phyloP scores from a whole-genome alignment of 2,888 invertebrate genomes.

The Campopleginae sp. region DNA sequence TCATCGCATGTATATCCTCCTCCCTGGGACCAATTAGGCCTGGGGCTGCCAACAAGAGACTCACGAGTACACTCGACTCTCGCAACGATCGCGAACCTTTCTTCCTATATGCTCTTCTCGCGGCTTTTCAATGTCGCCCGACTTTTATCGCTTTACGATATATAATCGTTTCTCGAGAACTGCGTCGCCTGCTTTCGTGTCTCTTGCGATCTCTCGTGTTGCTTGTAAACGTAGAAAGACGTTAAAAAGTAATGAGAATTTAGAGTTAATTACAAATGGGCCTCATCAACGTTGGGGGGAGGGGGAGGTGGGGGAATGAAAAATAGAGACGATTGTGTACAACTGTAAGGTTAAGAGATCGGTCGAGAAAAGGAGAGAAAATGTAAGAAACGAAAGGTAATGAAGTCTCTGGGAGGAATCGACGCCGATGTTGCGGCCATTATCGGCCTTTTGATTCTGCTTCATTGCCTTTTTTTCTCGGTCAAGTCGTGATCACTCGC shows the following conservation, averaged over 20 bases:
- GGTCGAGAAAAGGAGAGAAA: conserved; percentile 44
- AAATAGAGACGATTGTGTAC: neutral
- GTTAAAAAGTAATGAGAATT: neutral
- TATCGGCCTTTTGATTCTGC: conserved; percentile 79
- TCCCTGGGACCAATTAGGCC: conserved; percentile 81
- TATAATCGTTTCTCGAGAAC: conserved; percentile 63
- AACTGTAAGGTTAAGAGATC: conserved; percentile 35
- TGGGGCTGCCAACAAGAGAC: conserved; percentile 80
- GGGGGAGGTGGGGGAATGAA: conserved; percentile 9
- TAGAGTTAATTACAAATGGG: neutral
- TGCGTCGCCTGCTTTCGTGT: conserved; percentile 60
- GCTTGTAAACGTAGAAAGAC: neutral
- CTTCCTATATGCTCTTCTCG: conserved; percentile 45
- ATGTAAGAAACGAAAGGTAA: conserved; percentile 35
- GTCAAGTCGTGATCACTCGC: conserved; percentile 69
- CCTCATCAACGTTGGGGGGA: conserved; percentile 9
- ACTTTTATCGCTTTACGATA: conserved; percentile 75
- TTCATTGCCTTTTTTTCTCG: conserved; percentile 62
- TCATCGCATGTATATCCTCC: conserved; percentile 52
- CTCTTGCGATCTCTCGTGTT: conserved; percentile 4
- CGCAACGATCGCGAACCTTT: conserved; percentile 20
- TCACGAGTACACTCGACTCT: conserved; percentile 68
- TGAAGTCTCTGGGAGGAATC: conserved; percentile 65
- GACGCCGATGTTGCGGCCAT: conserved; percentile 79
- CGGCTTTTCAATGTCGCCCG: conserved; percentile 66